A percentile compares a stretch with the other conserved stretches of the same genome.
Evolutionary conservation across 2,888 invertebrate genomes (phyloP).

Genomic region (Nebria brevicollis): DNA sequence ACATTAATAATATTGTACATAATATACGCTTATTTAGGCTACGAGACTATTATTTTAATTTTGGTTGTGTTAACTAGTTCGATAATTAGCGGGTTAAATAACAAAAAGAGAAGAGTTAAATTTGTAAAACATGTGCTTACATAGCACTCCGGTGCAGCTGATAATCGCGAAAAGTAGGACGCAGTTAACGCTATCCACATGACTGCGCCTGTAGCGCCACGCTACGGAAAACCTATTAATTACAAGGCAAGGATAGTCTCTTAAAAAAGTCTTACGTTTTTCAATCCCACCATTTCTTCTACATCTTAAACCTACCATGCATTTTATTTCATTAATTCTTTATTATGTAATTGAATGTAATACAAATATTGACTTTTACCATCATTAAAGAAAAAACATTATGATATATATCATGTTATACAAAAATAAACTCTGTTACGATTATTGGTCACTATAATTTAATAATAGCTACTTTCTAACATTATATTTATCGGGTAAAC

Average conservation of each 20-base stretch:
- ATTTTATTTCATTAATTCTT: background rate
- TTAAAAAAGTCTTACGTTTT: conserved; percentile 56
- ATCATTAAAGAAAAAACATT: too few relatives aligned
- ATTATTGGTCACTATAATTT: background rate
- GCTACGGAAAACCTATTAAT: conserved; percentile 40
- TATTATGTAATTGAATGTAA: background rate
- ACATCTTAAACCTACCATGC: conserved; percentile 52
- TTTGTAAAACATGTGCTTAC: background rate
- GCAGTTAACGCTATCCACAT: background rate
- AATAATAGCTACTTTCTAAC: background rate
- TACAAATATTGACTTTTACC: too few relatives aligned
- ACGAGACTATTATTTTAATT: background rate
- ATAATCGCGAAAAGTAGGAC: background rate
- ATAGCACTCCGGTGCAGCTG: background rate
- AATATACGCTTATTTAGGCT: too few relatives aligned
- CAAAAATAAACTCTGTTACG: background rate
- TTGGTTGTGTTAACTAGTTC: background rate
- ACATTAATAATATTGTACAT: too few relatives aligned
- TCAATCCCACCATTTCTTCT: conserved; percentile 48
- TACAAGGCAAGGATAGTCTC: conserved; percentile 55
- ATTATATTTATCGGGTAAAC: background rate
- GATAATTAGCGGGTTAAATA: background rate
- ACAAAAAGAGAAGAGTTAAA: background rate
- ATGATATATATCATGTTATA: background rate
- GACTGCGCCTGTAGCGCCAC: background rate